A percentile compares a stretch with the other conserved stretches of the same genome.
Evolutionary conservation across 2,888 invertebrate genomes (phyloP).

Genomic region (Macrostomum cliftonense): DNA sequence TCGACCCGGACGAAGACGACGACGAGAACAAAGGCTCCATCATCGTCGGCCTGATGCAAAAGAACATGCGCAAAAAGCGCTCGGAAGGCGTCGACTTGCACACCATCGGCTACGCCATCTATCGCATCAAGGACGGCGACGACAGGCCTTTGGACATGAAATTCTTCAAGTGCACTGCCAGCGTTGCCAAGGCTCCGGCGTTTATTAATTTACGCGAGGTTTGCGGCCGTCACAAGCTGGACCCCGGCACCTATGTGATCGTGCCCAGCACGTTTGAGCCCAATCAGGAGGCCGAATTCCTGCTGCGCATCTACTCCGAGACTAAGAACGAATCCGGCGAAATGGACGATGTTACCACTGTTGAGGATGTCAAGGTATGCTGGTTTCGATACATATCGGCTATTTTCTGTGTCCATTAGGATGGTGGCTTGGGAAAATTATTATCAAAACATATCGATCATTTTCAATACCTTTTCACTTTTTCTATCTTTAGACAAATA

Average conservation of each 20-base stretch:
- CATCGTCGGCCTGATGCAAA: constrained; percentile 86
- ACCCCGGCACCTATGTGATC: constrained; percentile 79
- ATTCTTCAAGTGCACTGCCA: constrained; percentile 86
- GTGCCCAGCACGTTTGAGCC: constrained; percentile 93
- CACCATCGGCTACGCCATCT: constrained; percentile 85
- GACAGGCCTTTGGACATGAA: constrained; percentile 29
- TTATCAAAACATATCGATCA: too few relatives aligned
- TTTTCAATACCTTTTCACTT: too few relatives aligned
- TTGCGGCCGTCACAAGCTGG: constrained; percentile 71
- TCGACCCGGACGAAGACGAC: constrained; percentile 43
- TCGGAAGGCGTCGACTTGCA: constrained; percentile 60
- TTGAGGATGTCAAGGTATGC: not conserved
- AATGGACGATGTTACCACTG: not conserved
- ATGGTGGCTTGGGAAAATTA: too few relatives aligned
- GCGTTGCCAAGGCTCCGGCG: constrained; percentile 68
- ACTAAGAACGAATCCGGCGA: constrained; percentile 32
- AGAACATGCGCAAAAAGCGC: constrained; percentile 6
- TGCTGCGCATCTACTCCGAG: constrained; percentile 83
- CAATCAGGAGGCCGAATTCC: constrained; percentile 81
- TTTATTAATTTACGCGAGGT: constrained; percentile 90
- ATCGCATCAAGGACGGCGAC: constrained; percentile 47
- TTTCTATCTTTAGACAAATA: too few relatives aligned
- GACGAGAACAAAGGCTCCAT: constrained; percentile 76
- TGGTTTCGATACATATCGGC: too few relatives aligned
- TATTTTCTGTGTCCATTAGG: too few relatives aligned